Evolutionary conservation across 2,888 invertebrate genomes (phyloP), one percentile per base, ranked within the genome.

Genomic region (Anarsia innoxiella): DNA sequence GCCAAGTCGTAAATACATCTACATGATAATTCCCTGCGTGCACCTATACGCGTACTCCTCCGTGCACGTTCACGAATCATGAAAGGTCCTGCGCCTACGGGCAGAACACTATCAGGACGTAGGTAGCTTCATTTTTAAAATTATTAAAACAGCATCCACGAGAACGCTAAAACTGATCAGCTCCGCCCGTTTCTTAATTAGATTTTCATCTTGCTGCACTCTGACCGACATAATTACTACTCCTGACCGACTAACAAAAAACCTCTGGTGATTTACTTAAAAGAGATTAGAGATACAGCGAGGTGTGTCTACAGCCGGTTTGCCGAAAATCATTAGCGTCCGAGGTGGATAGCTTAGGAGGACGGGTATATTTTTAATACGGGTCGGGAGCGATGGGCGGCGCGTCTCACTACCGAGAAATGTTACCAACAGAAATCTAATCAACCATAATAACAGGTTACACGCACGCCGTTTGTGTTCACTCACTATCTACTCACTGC

Each of bases 401-500:
- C 69, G 69, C 75, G 66, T 44, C 49, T 66, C 74, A 84, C 84
- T 84, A 84, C 84, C 82, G 82, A 84, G 84, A 84, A 84, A 80
- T 77, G 78, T 78, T 80, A 79, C 82, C 77, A 78, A 82, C 83
- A 79, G 79, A 83, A 83, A 84, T 82, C 84, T 83, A 84, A 84
- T 84, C 84, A 83, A 80, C 56, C 73, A 72, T 84, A 84, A 84
- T 84, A 83, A 83, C 84, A 82, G 84, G 84, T 83, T 84, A 77
- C 74, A 66, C 65, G 69, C 66, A 63, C 72, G 63, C 73, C 74
- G 78, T 75, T 79, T 79, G 74, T 73, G 76, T 72, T 78, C 79
- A 73, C 74, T 74, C 71, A 72, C 74, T 72, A 72, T 75, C 74
- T 62, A 70, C 70, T 73, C 68, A 68, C 66, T 66, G 69, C 56